Base-by-base conservation (phyloP, 1,140 invertebrate species). In the Ectropis grisescens region DNA sequence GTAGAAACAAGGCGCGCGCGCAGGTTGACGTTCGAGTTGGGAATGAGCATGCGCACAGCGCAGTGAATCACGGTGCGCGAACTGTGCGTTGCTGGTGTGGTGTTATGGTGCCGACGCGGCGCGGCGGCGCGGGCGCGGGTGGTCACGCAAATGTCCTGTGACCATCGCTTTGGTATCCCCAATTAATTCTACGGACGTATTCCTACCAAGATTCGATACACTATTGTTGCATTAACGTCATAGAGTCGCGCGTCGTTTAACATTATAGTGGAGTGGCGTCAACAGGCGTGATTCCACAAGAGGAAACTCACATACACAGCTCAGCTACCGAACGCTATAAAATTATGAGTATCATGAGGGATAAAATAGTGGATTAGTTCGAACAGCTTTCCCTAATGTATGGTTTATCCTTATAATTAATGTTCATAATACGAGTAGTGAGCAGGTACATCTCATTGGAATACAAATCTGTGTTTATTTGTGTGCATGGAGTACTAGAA, bases 111-210 rank as follows among this genome's bases (percentile, higher is more conserved):
- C 14, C 25, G 31, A 22, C 16, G 12, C 24, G n/a, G n/a, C n/a
- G n/a, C n/a, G n/a, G 29, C 23, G 24, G 27, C 22, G 2, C 24
- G 22, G 19, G 9, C 8, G 11, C 13, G 2, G 29, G 30, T 14
- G 28, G 16, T 33, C 33, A 26, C 29, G 13, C 24, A 11, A 32
- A 16, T 33, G 12, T 19, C n/a, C n/a, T n/a, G n/a, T n/a, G n/a
- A n/a, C n/a, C n/a, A n/a, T 19, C 3, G 16, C 16, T 19, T 19
- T 19, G n/a, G n/a, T 32, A 37, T 51, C 53, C 40, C 35, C 60
- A 58, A 72, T 71, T 67, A 67, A 74, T 78, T 78, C 72, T 51
- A 39, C 59, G 33, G 41, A 57, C 65, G 62, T 62, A 42, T 55
- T 49, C 44, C 51, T 39, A 29, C 54, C 57, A 61, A 69, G 61